Evolutionary conservation across 2,888 invertebrate genomes (phyloP).

Genomic region (Nymphalis c-album): DNA sequence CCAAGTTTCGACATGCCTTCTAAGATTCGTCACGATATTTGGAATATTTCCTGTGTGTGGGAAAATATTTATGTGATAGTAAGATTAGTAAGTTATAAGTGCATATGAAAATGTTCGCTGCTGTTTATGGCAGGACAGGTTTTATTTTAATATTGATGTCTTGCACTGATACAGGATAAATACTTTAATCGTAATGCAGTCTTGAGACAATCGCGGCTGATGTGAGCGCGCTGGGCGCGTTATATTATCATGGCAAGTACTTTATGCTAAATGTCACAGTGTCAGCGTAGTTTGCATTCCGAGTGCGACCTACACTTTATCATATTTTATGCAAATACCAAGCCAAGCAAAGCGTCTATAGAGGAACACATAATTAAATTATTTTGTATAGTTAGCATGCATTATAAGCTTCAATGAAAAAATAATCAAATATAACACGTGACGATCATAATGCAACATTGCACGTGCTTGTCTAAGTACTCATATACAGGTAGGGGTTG

Average conservation of each 20-base stretch:
- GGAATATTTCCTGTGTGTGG: neutral
- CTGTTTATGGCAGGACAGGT: neutral
- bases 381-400: slow-evolving; percentile 23
- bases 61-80: neutral
- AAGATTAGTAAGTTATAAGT: neutral
- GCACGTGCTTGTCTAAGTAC: slow-evolving; percentile 54
- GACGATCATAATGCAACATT: slow-evolving; percentile 47
- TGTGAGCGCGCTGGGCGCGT: slow-evolving; percentile 9
- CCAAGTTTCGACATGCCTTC: slow-evolving; percentile 37
- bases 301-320: slow-evolving; percentile 26
- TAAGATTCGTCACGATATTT: slow-evolving; percentile 1
- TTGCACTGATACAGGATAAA: neutral
- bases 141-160: slow-evolving; percentile 1
- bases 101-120: neutral
- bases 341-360: slow-evolving; percentile 28
- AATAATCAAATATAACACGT: slow-evolving; percentile 50
- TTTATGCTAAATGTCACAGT: slow-evolving; percentile 31
- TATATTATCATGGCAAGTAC: slow-evolving; percentile 14
- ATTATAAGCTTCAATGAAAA: slow-evolving; percentile 26
- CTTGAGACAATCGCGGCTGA: slow-evolving; percentile 11
- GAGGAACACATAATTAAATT: slow-evolving; percentile 13
- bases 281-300: slow-evolving; percentile 31
- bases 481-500: slow-evolving; percentile 54
- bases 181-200: slow-evolving; percentile 1
- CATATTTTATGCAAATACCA: slow-evolving; percentile 30